Percentiles rank a stretch among this genome's conserved stretches.
Evolutionary conservation across 2,797 vertebrate genomes (phyloP).

Genomic region (Macropus fuliginosus): DNA sequence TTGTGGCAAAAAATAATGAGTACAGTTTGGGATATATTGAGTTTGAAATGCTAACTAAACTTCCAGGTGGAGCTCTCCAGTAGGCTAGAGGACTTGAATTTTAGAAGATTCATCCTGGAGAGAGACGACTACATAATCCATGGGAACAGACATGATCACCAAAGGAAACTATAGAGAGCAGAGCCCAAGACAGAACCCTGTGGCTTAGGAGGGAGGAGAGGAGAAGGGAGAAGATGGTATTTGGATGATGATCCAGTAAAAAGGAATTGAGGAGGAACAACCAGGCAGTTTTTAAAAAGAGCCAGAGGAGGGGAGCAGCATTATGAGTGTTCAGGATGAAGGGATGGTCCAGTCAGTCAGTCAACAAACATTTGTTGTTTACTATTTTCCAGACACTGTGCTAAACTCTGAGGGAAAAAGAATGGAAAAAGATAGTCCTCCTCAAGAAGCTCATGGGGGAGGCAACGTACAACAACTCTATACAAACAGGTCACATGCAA

Average conservation of each 20-base stretch:
- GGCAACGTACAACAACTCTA: neutral
- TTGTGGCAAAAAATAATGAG: neutral
- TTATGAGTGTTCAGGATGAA: neutral
- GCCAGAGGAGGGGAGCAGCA: neutral
- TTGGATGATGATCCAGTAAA: neutral
- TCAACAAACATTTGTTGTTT: neutral
- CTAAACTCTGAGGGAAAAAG: neutral
- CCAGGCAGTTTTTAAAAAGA: neutral
- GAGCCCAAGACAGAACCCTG: neutral
- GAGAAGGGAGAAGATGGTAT: neutral
- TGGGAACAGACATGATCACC: neutral
- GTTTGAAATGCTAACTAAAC: neutral
- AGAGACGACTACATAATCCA: neutral
- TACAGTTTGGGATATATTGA: neutral
- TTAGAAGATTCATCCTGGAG: neutral
- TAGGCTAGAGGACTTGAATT: neutral
- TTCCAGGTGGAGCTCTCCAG: neutral
- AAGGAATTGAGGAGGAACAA: neutral
- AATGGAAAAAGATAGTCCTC: neutral
- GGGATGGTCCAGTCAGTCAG: neutral
- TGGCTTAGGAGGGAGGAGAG: neutral
- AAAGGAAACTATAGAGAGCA: neutral
- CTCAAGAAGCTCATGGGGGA: neutral
- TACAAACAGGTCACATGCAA: neutral
- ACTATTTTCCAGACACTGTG: neutral